A percentile compares a stretch with the other conserved stretches of the same genome.
These are phyloP conservation scores for Apus apus DNA, from an alignment of 2,113 vertebrate species.

Conservation along the genomic window DNA sequence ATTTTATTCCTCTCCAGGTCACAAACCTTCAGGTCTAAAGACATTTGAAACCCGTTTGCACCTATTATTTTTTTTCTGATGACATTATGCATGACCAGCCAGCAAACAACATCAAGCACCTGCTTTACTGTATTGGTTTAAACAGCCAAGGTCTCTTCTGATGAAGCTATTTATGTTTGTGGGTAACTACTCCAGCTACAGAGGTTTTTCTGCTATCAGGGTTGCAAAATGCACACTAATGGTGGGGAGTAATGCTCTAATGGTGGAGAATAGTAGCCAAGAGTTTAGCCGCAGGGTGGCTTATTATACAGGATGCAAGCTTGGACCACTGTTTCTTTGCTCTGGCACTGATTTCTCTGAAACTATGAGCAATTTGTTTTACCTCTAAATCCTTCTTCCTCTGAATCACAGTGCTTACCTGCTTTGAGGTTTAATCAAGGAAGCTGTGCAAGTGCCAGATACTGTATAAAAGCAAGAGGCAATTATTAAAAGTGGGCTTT, in stretches of 20 bases:
- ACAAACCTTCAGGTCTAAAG: neutral
- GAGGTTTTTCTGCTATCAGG: neutral
- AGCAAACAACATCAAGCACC: fast-evolving
- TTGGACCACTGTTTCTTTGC: neutral
- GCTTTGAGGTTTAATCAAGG: slow-evolving; percentile 63
- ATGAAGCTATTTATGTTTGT: neutral
- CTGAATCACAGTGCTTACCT: slow-evolving; percentile 48
- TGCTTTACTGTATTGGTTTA: neutral
- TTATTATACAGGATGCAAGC: neutral
- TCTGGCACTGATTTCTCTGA: slow-evolving; percentile 18
- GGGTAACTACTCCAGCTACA: neutral
- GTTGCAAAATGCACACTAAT: neutral
- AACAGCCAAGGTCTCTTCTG: neutral
- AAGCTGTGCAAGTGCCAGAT: slow-evolving; percentile 24
- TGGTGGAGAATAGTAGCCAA: neutral
- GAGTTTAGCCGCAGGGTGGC: neutral
- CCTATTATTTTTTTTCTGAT: neutral
- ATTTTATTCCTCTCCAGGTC: neutral
- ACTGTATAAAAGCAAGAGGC: slow-evolving; percentile 36
- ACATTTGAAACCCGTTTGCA: neutral
- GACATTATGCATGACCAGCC: fast-evolving
- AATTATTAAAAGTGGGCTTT: slow-evolving; percentile 63
- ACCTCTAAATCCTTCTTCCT: slow-evolving; percentile 12
- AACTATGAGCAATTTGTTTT: slow-evolving; percentile 4
- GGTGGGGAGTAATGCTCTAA: neutral